Evolutionary conservation across 2,797 vertebrate genomes (phyloP).

Genomic region (Fratercula arctica): DNA sequence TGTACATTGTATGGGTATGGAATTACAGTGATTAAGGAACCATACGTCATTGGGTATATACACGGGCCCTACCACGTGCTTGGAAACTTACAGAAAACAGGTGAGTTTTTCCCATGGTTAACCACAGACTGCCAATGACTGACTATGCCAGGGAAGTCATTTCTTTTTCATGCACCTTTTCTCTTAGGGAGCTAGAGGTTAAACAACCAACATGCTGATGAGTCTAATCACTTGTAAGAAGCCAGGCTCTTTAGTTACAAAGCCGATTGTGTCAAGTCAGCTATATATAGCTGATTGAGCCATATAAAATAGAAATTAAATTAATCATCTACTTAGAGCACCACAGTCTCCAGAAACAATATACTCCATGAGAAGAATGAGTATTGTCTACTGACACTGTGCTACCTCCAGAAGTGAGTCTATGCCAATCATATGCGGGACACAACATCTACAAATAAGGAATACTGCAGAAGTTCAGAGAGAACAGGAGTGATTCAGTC

Average conservation of each 20-base stretch:
- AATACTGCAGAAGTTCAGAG: not conserved
- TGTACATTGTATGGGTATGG: fast-evolving
- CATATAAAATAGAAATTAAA: not conserved
- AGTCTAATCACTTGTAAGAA: not conserved
- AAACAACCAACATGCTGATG: not conserved
- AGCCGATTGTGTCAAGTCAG: not conserved
- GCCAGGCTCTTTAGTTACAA: not conserved
- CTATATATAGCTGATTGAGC: not conserved
- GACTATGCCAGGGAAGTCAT: not conserved
- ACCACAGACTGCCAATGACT: not conserved
- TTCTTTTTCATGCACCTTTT: not conserved
- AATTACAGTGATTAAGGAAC: not conserved
- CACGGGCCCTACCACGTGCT: not conserved
- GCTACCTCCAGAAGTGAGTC: not conserved
- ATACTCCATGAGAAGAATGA: not conserved
- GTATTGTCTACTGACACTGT: not conserved
- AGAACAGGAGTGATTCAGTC: not conserved
- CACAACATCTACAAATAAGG: not conserved
- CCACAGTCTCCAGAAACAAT: not conserved
- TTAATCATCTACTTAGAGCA: not conserved
- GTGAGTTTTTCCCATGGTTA: not conserved
- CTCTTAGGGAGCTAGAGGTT: not conserved
- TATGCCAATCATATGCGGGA: not conserved
- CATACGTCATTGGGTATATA: not conserved
- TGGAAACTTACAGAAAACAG: not conserved